phyloP scores from a whole-genome alignment of 2,888 invertebrate species.

The Drosophila borealis region DNA sequence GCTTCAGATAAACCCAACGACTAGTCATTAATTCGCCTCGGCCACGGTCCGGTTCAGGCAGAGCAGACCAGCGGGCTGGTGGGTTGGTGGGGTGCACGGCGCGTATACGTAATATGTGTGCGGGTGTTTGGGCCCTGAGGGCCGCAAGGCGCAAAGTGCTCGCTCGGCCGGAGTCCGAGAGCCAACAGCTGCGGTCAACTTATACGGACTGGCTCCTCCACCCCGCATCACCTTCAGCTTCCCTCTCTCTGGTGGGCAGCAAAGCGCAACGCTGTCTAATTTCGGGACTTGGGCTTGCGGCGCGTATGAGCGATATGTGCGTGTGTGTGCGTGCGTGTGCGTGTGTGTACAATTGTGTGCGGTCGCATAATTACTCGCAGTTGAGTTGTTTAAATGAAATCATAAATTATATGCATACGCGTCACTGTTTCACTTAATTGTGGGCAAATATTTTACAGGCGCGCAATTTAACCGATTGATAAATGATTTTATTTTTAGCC shows the following conservation, averaged over 20 bases:
- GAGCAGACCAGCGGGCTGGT: slow-evolving; percentile 6
- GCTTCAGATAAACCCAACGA: slow-evolving; percentile 62
- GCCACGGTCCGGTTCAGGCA: slow-evolving; percentile 19
- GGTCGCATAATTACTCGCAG: slow-evolving; percentile 72
- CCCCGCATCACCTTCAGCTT: too few relatives aligned
- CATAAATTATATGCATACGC: slow-evolving; percentile 73
- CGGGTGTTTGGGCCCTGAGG: slow-evolving; percentile 28
- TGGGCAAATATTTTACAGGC: slow-evolving; percentile 66
- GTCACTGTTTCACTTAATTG: slow-evolving; percentile 66
- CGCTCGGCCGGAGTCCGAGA: slow-evolving; percentile 15
- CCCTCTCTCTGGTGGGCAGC: slow-evolving; percentile 10
- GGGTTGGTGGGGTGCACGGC: not conserved
- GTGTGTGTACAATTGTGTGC: slow-evolving; percentile 33
- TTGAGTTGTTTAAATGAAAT: slow-evolving; percentile 76
- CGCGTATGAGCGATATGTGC: slow-evolving; percentile 55
- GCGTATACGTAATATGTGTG: slow-evolving; percentile 30
- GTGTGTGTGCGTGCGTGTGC: slow-evolving; percentile 17
- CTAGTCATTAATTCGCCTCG: slow-evolving; percentile 55
- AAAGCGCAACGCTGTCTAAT: slow-evolving; percentile 56
- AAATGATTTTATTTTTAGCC: slow-evolving; percentile 33
- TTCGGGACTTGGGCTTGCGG: slow-evolving; percentile 34
- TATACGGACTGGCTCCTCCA: slow-evolving; percentile 37
- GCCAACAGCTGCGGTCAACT: slow-evolving; percentile 51
- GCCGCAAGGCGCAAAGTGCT: slow-evolving; percentile 55
- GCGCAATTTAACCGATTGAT: slow-evolving; percentile 61